phyloP scores from a whole-genome alignment of 2,113 vertebrate species.

The Myodes glareolus region DNA sequence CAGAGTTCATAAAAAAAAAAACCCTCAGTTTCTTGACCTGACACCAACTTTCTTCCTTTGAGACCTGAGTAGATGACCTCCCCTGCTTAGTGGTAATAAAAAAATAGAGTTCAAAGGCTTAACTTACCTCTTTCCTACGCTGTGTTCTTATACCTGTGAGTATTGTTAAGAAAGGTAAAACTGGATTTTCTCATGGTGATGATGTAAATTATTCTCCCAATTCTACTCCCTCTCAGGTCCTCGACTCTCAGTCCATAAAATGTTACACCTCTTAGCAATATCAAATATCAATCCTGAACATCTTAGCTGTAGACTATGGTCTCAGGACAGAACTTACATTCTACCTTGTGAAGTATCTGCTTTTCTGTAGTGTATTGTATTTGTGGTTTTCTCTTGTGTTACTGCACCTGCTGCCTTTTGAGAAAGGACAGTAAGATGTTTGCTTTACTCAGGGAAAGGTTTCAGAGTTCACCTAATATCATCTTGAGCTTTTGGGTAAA shows the following conservation, averaged over 20 bases:
- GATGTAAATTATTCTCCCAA: not conserved
- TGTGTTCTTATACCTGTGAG: not conserved
- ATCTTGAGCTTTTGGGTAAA: constrained; percentile 36
- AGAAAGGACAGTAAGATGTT: not conserved
- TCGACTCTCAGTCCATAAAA: not conserved
- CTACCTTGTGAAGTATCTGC: not conserved
- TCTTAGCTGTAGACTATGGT: not conserved
- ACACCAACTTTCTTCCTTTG: not conserved
- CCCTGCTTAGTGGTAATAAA: not conserved
- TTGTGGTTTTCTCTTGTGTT: not conserved
- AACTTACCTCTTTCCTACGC: not conserved
- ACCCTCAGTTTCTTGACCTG: not conserved
- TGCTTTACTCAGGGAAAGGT: not conserved
- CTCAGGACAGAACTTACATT: not conserved
- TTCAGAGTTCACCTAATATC: not conserved
- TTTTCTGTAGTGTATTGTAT: not conserved
- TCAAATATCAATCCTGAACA: not conserved
- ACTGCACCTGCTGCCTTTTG: not conserved
- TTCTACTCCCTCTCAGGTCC: not conserved
- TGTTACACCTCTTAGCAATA: not conserved
- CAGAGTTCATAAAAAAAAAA: constrained; percentile 47
- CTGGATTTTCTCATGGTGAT: not conserved
- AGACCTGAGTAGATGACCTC: not conserved
- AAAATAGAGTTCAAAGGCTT: not conserved
- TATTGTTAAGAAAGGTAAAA: not conserved